Evolutionary conservation across 1,140 invertebrate genomes (phyloP).

Genomic region (Tigriopus japonicus): DNA sequence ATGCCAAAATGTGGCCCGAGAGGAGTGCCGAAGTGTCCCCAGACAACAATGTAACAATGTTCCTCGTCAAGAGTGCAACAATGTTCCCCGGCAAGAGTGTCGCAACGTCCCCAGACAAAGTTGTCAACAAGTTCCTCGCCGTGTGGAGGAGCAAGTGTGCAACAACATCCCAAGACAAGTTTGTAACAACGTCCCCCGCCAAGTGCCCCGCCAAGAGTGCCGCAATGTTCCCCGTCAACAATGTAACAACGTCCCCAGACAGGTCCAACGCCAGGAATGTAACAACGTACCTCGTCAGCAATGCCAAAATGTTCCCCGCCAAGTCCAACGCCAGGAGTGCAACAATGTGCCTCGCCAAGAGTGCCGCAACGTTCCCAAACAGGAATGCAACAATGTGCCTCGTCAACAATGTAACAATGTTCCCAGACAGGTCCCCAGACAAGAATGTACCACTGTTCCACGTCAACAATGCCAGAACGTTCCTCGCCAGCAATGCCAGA

Average conservation of each 20-base stretch:
- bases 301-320: constrained; percentile 9
- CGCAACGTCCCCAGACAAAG: constrained; percentile 1
- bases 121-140: constrained; percentile 5
- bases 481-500: constrained; percentile 5
- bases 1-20: constrained; percentile 7
- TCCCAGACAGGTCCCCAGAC: constrained; percentile 7
- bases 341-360: constrained; percentile 12
- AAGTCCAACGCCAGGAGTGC: constrained; percentile 12
- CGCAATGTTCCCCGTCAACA: constrained; percentile 10
- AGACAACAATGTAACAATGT: constrained; percentile 10
- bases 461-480: constrained; percentile 8
- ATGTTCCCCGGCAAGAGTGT: constrained; percentile 9
- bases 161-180: constrained; percentile 6
- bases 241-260: constrained; percentile 12
- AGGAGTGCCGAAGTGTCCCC: constrained; percentile 12
- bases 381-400: constrained; percentile 5
- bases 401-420: not conserved
- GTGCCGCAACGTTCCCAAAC: constrained; percentile 7
- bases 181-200: constrained; percentile 10
- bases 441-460: constrained; percentile 9
- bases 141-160: constrained; percentile 3
- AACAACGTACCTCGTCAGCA: constrained; percentile 7
- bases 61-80: constrained; percentile 12
- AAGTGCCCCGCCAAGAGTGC: constrained; percentile 13
- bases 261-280: constrained; percentile 4